Evolutionary conservation across 2,113 vertebrate species (phyloP), one percentile per base, ranked within the genome.

Genomic region (Sialia sialis): DNA sequence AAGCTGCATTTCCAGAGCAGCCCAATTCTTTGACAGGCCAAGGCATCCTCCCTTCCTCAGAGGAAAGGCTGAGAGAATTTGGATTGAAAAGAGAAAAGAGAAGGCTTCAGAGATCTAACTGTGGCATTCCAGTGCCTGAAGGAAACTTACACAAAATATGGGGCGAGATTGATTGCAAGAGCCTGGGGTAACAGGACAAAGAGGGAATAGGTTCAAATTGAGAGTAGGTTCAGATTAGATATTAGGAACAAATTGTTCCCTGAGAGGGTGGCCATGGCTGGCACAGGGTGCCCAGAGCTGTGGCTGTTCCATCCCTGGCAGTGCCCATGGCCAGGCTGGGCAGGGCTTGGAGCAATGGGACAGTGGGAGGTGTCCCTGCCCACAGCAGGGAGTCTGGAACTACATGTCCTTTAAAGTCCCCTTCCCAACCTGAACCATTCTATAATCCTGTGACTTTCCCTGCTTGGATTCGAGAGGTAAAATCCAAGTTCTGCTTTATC

Each of bases 191-290:
- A n/a, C 4, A 74, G 44, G 29, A 29, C 23, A 60, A 39, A 66
- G n/a, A 6, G 23, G 6, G 19, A 60, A 75, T 10, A 36, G n/a
- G 7, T 59, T 39, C 39, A 60, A 39, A 68, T 30, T 39, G 7
- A 60, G 10, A 39, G 25, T 8, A 59, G 60, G 32, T 75, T 89
- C 60, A 54, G 19, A 60, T 52, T 15, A 52, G 23, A 12, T 75
- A 54, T 25, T 13, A 26, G 46, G n/a, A 67, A 81, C 38, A 52
- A 30, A 30, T 12, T 16, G 16, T 46, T 39, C 3, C 5, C 21
- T 20, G 23, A 2, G 6, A 59, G 13, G 23, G 11, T 30, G 29
- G 44, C 0, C 0, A 44, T 16, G 4, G 13, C 38, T 74, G 68
- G 68, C 20, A 52, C n/a, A 52, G 60, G 49, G 14, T 64, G 21